These are phyloP conservation scores for Limnodromus scolopaceus DNA, from an alignment of 2,797 vertebrate species.

Conservation along the genomic window DNA sequence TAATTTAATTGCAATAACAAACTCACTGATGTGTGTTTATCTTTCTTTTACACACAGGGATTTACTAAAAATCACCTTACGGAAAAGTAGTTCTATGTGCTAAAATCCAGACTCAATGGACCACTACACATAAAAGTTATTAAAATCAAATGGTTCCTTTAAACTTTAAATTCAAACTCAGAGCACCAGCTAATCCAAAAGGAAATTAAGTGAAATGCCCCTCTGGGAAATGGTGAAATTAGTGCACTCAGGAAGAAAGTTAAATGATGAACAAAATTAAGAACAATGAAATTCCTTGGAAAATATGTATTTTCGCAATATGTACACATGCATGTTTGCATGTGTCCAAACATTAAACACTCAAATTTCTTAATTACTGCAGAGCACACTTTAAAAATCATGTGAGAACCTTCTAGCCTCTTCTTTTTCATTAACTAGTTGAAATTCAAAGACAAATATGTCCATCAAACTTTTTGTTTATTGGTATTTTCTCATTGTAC, in stretches of 20 bases:
- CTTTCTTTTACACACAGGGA: conserved; percentile 86
- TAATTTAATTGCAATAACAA: conserved; percentile 89
- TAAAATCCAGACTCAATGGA: conserved; percentile 80
- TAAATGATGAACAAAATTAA: conserved; percentile 25
- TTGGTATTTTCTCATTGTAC: conserved; percentile 7
- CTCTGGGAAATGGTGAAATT: conserved; percentile 66
- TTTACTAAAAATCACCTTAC: conserved; percentile 84
- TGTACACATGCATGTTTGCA: not conserved
- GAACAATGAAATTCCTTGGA: conserved; percentile 29
- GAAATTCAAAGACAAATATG: conserved; percentile 30
- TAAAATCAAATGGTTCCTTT: conserved; percentile 82
- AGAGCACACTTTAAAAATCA: not conserved
- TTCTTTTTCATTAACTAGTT: not conserved
- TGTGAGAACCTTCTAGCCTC: not conserved
- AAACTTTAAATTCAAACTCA: conserved; percentile 81
- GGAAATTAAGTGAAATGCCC: conserved; percentile 75
- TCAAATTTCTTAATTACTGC: not conserved
- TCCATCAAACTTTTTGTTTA: conserved; percentile 13
- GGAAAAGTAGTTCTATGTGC: conserved; percentile 79
- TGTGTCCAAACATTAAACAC: not conserved
- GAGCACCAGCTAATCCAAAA: conserved; percentile 79
- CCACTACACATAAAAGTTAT: conserved; percentile 81
- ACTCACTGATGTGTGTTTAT: conserved; percentile 90
- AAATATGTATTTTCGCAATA: conserved; percentile 28
- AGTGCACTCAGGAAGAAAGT: conserved; percentile 2